Conservation (phyloP, 2,113 vertebrate species). For the Speoplatyrhinus poulsoni region DNA sequence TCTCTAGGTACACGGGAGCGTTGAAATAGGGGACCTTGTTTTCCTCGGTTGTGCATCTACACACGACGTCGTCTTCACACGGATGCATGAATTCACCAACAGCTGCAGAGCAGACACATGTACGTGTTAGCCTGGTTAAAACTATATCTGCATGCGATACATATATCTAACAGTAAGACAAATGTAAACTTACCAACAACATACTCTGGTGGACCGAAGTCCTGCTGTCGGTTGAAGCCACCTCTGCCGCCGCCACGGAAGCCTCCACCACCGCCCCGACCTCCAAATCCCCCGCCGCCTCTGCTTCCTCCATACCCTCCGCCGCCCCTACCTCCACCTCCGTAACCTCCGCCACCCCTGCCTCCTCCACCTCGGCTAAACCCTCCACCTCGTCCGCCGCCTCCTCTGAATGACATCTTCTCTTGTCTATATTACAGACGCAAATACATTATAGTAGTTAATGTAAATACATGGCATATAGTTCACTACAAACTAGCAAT, state of each 20-base stretch:
- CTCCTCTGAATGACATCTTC: constrained; percentile 89
- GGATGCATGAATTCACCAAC: constrained; percentile 95
- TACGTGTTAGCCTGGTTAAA: neutral
- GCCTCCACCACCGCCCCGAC: constrained; percentile 41
- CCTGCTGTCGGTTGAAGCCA: constrained; percentile 87
- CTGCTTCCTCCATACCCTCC: constrained; percentile 64
- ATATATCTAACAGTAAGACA: neutral
- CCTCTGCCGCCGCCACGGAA: constrained; percentile 77
- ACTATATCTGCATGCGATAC: neutral
- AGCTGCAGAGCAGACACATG: constrained; percentile 68
- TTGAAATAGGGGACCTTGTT: constrained; percentile 98
- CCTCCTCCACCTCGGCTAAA: constrained; percentile 54
- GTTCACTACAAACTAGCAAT: neutral
- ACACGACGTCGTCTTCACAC: constrained; percentile 95
- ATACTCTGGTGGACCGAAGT: constrained; percentile 92
- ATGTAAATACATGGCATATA: neutral
- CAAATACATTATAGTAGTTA: neutral
- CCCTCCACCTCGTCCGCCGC: constrained; percentile 61
- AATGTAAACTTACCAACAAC: constrained; percentile 85
- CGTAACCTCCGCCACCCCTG: constrained; percentile 37
- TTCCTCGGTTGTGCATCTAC: constrained; percentile 91
- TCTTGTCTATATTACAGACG: neutral
- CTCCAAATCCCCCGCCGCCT: constrained; percentile 36
- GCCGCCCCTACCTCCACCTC: constrained; percentile 49
- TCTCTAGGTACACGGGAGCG: constrained; percentile 94